These are phyloP conservation scores for Onychostoma macrolepis DNA, from an alignment of 2,113 vertebrate genomes.

Conservation along the genomic window DNA sequence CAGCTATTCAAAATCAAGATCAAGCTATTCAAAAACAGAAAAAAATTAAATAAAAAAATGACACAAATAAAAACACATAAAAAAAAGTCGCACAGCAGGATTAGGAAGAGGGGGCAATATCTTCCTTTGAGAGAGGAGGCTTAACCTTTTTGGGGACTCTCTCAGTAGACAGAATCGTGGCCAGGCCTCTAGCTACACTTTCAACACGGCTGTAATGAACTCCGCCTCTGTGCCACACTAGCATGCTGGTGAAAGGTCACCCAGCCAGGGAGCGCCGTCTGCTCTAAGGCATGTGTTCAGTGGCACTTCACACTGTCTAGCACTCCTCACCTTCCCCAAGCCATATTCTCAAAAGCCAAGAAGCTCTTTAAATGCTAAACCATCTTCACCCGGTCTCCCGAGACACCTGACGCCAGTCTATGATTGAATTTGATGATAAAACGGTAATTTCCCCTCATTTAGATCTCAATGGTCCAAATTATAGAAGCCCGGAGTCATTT, in stretches of 20 bases:
- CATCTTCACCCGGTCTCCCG: not conserved
- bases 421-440: slow-evolving; percentile 26
- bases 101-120: not conserved
- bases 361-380: slow-evolving; percentile 34
- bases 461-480: slow-evolving; percentile 32
- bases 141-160: slow-evolving; percentile 54
- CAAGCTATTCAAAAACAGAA: not conserved
- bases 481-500: slow-evolving; percentile 24
- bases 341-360: slow-evolving; percentile 29
- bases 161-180: slow-evolving; percentile 39
- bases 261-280: slow-evolving; percentile 34
- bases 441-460: slow-evolving; percentile 25
- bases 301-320: slow-evolving; percentile 40
- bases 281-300: slow-evolving; percentile 47
- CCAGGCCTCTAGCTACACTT: slow-evolving; percentile 53
- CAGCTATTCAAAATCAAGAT: too few relatives aligned
- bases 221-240: slow-evolving; percentile 24
- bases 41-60: not conserved
- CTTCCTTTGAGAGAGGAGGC: slow-evolving; percentile 34
- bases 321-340: slow-evolving; percentile 29
- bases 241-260: slow-evolving; percentile 56
- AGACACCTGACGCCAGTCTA: slow-evolving; percentile 23
- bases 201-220: slow-evolving; percentile 52
- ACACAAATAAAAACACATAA: not conserved
- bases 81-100: slow-evolving; percentile 21